Percentiles rank a stretch among this genome's conserved stretches.
phyloP scores from a whole-genome alignment of 2,888 invertebrate genomes.

The Operophtera brumata region DNA sequence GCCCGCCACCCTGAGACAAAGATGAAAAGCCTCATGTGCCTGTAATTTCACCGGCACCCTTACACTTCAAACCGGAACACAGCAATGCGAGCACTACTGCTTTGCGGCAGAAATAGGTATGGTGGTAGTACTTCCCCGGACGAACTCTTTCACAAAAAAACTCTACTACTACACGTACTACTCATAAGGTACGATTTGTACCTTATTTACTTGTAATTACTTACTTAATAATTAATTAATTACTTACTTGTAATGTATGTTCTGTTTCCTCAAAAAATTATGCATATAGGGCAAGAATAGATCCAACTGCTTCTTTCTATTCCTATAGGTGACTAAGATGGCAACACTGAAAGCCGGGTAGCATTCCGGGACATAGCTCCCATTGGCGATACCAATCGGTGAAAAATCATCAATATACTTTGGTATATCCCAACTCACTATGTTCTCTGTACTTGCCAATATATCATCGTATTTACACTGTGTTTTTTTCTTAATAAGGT shows the following conservation, averaged over 20 bases:
- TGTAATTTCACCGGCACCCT: too few species aligned
- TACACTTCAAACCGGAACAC: too few species aligned
- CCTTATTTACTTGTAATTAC: too few species aligned
- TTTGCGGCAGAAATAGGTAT: too few species aligned
- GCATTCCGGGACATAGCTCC: slow-evolving; percentile 61
- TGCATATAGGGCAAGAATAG: slow-evolving; percentile 93
- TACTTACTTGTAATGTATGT: slow-evolving; percentile 86
- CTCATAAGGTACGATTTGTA: too few species aligned
- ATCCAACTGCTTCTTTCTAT: slow-evolving; percentile 87
- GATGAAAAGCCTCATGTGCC: too few species aligned
- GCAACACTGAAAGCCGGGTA: slow-evolving; percentile 84
- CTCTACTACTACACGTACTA: too few species aligned
- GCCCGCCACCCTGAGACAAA: too few species aligned
- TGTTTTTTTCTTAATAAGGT: slow-evolving; percentile 40
- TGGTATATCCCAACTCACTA: slow-evolving; percentile 46
- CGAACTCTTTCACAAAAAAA: too few species aligned
- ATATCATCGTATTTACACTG: slow-evolving; percentile 61
- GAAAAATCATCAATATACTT: slow-evolving; percentile 47
- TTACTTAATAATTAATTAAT: too few species aligned
- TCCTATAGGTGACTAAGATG: slow-evolving; percentile 89
- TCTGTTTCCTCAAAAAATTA: slow-evolving; percentile 89
- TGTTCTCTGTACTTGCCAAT: slow-evolving; percentile 43
- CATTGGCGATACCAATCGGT: slow-evolving; percentile 53
- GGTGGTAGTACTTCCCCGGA: too few species aligned
- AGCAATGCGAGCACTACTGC: too few species aligned